Base-by-base conservation (phyloP, 2,888 invertebrate species). In the Kuschelorhynchus macadamiae region DNA sequence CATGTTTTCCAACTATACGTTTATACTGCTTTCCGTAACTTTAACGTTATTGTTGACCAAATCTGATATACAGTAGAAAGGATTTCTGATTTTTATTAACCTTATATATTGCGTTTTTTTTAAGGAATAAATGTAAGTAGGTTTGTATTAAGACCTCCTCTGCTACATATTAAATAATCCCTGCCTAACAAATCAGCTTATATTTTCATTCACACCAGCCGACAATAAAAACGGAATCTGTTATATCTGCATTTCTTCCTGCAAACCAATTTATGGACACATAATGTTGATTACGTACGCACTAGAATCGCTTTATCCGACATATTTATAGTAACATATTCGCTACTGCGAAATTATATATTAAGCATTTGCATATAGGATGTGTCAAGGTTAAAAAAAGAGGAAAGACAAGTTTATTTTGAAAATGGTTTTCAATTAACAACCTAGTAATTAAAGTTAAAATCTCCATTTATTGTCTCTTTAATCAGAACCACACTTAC, bases 201-300 rank as follows among this genome's bases (percentile, higher is more conserved):
- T 52, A 36, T 36, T 39, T 52, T 39, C 52, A 52, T 39, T 52
- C 52, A 52, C 21, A 52, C 52, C 14, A 12, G 12, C 20, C n/a
- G 36, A 52, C 52, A 52, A 52, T 52, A 52, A 52, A 52, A 52
- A 52, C 52, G 52, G 18, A 30, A 30, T 30, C 20, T 49, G 49
- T 32, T 30, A 49, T 49, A 49, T 32, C 21, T 49, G 32, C 14
- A 49, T 49, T 49, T 49, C 49, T 49, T 49, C 49, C 49, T 49
- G 49, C 32, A 49, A 49, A 49, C 49, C 49, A 39, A 17, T 55
- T 55, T 55, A 55, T 55, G 9, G 30, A 16, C 42, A 16, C 41
- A 42, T 55, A 52, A 55, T 55, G 55, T 53, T 53, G 36, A 41
- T 42, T 55, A 41, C 55, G 21, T 55, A 30, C 17, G 20, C 42